phyloP scores from a whole-genome alignment of 2,888 invertebrate species.

The Adelognathus sp. region DNA sequence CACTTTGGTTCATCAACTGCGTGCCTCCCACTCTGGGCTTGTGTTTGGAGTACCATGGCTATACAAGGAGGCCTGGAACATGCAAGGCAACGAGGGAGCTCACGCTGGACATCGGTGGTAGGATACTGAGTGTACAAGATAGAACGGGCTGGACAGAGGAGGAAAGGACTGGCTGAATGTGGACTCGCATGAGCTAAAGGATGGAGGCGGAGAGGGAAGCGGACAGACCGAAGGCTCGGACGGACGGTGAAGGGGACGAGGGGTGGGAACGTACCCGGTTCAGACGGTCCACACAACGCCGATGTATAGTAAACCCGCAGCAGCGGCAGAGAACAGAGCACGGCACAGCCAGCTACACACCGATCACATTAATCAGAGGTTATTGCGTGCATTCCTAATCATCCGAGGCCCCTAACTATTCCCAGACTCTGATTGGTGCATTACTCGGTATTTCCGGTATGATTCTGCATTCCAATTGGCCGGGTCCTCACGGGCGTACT shows the following conservation, averaged over 20 bases:
- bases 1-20: slow-evolving; percentile 5
- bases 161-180: slow-evolving; percentile 53
- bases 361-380: slow-evolving; percentile 82
- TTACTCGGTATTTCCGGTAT: slow-evolving; percentile 81
- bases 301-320: slow-evolving; percentile 52
- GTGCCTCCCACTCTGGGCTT: neutral
- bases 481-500: slow-evolving; percentile 66
- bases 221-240: slow-evolving; percentile 65
- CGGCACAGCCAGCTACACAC: slow-evolving; percentile 68
- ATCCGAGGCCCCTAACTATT: slow-evolving; percentile 80
- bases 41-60: slow-evolving; percentile 8
- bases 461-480: slow-evolving; percentile 81
- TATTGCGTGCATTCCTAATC: slow-evolving; percentile 82
- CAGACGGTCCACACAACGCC: slow-evolving; percentile 53
- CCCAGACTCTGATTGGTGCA: slow-evolving; percentile 81
- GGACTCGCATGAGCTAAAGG: slow-evolving; percentile 73
- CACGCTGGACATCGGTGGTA: slow-evolving; percentile 57
- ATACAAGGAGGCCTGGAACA: slow-evolving; percentile 1
- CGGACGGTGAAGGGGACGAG: slow-evolving; percentile 38
- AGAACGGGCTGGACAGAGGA: slow-evolving; percentile 45
- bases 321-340: slow-evolving; percentile 50
- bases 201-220: slow-evolving; percentile 66
- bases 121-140: slow-evolving; percentile 31
- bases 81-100: slow-evolving; percentile 23
- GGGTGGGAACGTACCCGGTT: slow-evolving; percentile 29